A percentile compares a stretch with the other conserved stretches of the same genome.
Conservation (phyloP, 2,113 vertebrate species). For the Notechis scutatus region DNA sequence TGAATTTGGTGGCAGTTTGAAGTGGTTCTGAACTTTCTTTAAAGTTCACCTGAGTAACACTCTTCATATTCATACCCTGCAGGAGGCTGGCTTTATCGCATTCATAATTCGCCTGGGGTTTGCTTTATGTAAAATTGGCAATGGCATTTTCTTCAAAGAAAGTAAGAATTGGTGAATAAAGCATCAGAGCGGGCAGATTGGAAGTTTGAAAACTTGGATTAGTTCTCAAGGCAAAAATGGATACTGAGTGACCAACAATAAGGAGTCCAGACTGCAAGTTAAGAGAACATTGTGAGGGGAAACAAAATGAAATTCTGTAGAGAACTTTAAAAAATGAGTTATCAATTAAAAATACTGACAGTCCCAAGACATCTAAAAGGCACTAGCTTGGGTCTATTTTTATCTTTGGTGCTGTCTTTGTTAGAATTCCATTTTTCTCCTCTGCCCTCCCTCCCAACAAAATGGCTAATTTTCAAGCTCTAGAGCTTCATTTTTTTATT, state of each 20-base stretch:
- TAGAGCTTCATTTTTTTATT: no score
- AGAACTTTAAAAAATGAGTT: neutral
- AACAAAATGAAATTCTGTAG: neutral
- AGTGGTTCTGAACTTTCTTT: neutral
- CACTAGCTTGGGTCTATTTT: neutral
- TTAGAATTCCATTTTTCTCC: conserved; percentile 24
- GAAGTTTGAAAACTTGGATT: neutral
- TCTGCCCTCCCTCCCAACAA: neutral
- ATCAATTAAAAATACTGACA: neutral
- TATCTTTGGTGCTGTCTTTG: conserved; percentile 33
- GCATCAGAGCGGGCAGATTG: neutral
- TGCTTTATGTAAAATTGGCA: neutral
- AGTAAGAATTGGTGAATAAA: neutral
- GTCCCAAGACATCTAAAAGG: neutral
- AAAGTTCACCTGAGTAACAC: neutral
- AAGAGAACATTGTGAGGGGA: neutral
- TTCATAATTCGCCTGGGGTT: neutral
- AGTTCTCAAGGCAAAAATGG: neutral
- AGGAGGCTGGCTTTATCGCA: neutral
- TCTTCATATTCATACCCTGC: neutral
- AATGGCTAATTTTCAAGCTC: neutral
- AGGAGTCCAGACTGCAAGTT: neutral
- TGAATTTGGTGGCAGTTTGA: neutral
- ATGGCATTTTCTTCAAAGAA: neutral
- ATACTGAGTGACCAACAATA: neutral